phyloP scores from a whole-genome alignment of 2,888 invertebrate genomes.

The Xanthostigma xanthostigma region DNA sequence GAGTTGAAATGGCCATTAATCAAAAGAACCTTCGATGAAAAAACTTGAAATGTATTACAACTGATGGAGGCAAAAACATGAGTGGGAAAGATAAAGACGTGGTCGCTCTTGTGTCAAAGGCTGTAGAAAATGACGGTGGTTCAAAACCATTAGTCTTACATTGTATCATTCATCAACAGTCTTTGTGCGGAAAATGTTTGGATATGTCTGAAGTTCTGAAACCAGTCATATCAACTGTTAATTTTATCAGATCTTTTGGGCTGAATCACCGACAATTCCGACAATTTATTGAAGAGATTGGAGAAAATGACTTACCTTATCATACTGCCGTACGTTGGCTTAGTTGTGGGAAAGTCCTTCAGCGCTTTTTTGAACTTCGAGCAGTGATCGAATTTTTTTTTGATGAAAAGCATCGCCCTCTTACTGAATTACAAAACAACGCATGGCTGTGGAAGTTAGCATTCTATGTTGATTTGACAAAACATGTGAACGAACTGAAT shows the following conservation, averaged over 20 bases:
- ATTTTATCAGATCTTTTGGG: constrained; percentile 17
- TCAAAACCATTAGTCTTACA: constrained; percentile 19
- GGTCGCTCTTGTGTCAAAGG: constrained; percentile 17
- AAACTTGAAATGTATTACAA: constrained; percentile 15
- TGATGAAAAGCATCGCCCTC: constrained; percentile 14
- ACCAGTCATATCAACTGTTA: constrained; percentile 19
- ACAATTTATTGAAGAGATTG: constrained; percentile 17
- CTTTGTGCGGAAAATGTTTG: constrained; percentile 20
- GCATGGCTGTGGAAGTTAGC: constrained; percentile 16
- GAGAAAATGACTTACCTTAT: constrained; percentile 16
- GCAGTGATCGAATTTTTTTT: constrained; percentile 13
- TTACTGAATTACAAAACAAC: constrained; percentile 14
- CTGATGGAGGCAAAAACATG: constrained; percentile 18
- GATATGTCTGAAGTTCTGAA: constrained; percentile 20
- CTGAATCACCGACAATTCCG: constrained; percentile 17
- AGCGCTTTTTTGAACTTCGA: constrained; percentile 13
- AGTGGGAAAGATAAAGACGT: constrained; percentile 17
- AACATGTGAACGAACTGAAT: constrained; percentile 10
- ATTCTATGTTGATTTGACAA: constrained; percentile 15
- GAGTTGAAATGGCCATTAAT: constrained; percentile 10
- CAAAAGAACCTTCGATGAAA: constrained; percentile 13
- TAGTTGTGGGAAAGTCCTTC: constrained; percentile 12
- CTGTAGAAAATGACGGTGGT: constrained; percentile 18
- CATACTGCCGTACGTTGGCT: constrained; percentile 13
- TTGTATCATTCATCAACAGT: constrained; percentile 20